Evolutionary conservation across 1,140 invertebrate genomes (phyloP), one percentile per base, ranked within the genome.

Genomic region (Cotesia chilonis): DNA sequence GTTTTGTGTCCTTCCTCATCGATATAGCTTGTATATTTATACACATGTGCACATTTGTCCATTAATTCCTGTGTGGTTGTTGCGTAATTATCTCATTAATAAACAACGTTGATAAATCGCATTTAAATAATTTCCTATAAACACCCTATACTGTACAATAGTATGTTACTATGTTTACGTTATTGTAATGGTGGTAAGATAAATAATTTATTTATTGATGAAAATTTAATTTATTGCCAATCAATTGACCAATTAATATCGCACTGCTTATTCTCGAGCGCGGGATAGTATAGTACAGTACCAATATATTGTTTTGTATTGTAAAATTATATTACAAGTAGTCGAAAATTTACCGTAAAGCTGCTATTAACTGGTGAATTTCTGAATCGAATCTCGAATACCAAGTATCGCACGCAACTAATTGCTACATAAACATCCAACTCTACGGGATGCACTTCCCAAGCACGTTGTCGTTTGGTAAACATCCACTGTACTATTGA

Each of bases 361-460:
- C 6, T 65, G 14, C 37, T 65, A 38, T n/a, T 63, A 63, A 63
- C 68, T 67, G 38, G 59, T 65, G 73, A 20, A 67, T 47, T 72
- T 75, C 71, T 74, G 75, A 75, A 71, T 77, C 75, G 77, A 76
- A 76, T 68, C 68, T 67, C 72, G 70, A 68, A 67, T 72, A 75
- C 78, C 76, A 78, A 75, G 74, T 75, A 78, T 76, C 79, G 76
- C 77, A 79, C 78, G 77, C 74, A 77, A 78, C 82, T 85, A 86
- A 86, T 86, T 86, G 81, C 81, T 83, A 78, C 81, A 85, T 86
- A 86, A 86, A 86, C 81, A 86, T 82, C 75, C 52, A 76, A 63
- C 52, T 76, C 71, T 76, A 73, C 64, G 68, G 61, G 17, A 52
- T 52, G 54, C 65, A 71, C 68, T 68, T 68, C 67, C 68, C 47